phyloP scores from a whole-genome alignment of 2,888 invertebrate species.

The Leptopilina syphax region DNA sequence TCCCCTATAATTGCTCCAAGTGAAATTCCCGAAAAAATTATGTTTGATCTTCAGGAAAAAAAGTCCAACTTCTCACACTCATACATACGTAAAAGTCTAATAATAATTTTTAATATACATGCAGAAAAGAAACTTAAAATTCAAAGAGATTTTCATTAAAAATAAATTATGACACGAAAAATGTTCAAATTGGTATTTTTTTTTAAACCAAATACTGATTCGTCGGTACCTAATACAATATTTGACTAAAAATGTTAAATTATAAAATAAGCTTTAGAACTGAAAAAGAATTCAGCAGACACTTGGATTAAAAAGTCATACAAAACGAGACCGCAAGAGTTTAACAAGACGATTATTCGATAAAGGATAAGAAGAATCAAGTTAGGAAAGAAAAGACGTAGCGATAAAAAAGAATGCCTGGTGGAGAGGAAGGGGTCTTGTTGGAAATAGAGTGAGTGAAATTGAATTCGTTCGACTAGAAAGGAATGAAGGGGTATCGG shows the following conservation, averaged over 20 bases:
- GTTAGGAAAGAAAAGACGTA: constrained; percentile 41
- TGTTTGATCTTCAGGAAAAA: not conserved
- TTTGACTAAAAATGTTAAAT: constrained; percentile 17
- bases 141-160: too few relatives aligned
- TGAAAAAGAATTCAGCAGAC: not conserved
- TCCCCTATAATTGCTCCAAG: not conserved
- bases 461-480: constrained; percentile 50
- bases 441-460: constrained; percentile 35
- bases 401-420: constrained; percentile 36
- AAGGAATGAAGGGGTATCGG: constrained; percentile 44
- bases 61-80: not conserved
- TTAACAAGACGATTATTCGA: constrained; percentile 44
- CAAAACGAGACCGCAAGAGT: constrained; percentile 42
- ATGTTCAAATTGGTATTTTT: too few relatives aligned
- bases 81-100: not conserved
- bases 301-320: constrained; percentile 43
- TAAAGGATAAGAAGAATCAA: constrained; percentile 32
- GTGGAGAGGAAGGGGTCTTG: constrained; percentile 5
- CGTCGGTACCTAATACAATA: not conserved
- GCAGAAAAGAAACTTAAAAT: too few relatives aligned
- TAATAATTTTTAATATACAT: too few relatives aligned
- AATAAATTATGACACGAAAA: too few relatives aligned
- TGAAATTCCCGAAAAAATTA: not conserved
- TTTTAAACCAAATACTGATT: not conserved
- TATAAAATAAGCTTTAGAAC: not conserved